phyloP scores from a whole-genome alignment of 2,888 invertebrate species.

The Caradrina clavipalpis region DNA sequence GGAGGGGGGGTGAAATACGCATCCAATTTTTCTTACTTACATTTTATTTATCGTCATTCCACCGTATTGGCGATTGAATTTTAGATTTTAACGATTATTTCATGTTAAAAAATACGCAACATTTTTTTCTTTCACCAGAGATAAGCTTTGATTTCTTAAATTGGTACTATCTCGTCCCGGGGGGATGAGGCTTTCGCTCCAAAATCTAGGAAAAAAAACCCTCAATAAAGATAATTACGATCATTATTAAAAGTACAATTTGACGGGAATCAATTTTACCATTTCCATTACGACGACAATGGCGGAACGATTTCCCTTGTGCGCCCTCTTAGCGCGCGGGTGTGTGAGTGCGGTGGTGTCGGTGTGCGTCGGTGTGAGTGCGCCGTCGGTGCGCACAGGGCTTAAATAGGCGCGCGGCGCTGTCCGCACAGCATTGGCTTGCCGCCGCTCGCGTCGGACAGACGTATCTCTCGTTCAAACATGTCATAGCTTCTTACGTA shows the following conservation, averaged over 20 bases:
- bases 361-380: constrained; percentile 64
- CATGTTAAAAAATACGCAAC: constrained; percentile 69
- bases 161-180: constrained; percentile 59
- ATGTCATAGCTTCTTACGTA: constrained; percentile 81
- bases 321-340: constrained; percentile 80
- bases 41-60: constrained; percentile 75
- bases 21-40: constrained; percentile 84
- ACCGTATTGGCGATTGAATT: constrained; percentile 71
- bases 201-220: constrained; percentile 62
- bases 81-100: constrained; percentile 72
- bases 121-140: constrained; percentile 41
- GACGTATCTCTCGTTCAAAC: constrained; percentile 74
- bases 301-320: constrained; percentile 84
- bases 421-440: constrained; percentile 78
- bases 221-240: constrained; percentile 85
- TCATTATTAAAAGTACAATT: constrained; percentile 86
- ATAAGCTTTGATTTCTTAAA: constrained; percentile 62
- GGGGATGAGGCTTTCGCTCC: constrained; percentile 51
- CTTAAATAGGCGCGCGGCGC: constrained; percentile 76
- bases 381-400: constrained; percentile 51
- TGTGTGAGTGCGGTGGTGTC: constrained; percentile 58
- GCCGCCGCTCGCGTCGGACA: constrained; percentile 77
- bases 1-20: constrained; percentile 79
- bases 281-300: constrained; percentile 87
- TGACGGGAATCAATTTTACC: constrained; percentile 84